phyloP scores from a whole-genome alignment of 2,888 invertebrate genomes.

The Folsomia manolachei region DNA sequence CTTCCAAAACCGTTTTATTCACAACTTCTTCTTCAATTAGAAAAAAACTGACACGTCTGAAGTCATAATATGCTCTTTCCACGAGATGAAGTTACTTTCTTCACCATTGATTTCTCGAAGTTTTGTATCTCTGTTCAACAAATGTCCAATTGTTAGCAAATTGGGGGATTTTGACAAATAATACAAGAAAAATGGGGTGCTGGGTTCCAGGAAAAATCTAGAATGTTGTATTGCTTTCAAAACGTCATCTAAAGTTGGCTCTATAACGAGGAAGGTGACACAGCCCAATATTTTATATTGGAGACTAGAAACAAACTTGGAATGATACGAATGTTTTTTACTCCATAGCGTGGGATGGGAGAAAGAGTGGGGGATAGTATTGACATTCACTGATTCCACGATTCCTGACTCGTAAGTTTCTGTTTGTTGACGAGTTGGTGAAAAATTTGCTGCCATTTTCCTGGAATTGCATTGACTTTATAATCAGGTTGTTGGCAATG shows the following conservation, averaged over 20 bases:
- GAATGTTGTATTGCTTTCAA: neutral
- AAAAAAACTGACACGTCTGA: constrained; percentile 3
- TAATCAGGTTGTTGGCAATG: too few species aligned
- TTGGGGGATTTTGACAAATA: neutral
- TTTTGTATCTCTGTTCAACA: too few species aligned
- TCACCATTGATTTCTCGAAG: too few species aligned
- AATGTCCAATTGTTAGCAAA: too few species aligned
- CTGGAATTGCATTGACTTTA: too few species aligned
- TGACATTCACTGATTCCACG: neutral
- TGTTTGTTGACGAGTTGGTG: too few species aligned
- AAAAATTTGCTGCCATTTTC: too few species aligned
- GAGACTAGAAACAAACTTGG: neutral
- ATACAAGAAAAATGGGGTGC: constrained; percentile 1
- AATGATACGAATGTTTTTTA: neutral
- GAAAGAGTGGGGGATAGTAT: neutral
- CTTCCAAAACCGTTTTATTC: too few species aligned
- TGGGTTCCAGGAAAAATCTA: neutral
- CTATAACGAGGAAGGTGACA: neutral
- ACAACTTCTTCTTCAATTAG: neutral
- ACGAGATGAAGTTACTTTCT: neutral
- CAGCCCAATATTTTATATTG: neutral
- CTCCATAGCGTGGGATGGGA: neutral
- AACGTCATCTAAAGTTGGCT: neutral
- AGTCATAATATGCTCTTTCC: neutral
- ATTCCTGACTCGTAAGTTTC: too few species aligned